These are phyloP conservation scores for Proterorhinus semilunaris DNA, from an alignment of 2,113 vertebrate species.

Conservation along the genomic window DNA sequence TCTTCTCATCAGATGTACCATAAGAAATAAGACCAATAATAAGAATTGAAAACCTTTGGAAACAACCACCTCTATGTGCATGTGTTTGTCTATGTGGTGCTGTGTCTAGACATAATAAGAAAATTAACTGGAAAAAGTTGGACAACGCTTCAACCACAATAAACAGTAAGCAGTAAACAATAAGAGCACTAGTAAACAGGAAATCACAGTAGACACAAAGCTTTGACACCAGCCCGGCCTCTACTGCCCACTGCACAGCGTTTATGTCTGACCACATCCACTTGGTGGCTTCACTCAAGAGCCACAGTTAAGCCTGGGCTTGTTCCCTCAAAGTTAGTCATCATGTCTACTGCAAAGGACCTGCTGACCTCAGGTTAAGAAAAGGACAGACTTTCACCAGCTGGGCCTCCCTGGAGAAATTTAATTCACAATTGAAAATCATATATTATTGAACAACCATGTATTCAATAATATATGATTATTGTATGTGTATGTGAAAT, in stretches of 20 bases:
- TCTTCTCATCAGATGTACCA: neutral
- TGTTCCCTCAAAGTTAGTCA: conserved; percentile 6
- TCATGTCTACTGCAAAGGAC: conserved; percentile 5
- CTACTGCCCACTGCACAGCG: conserved; percentile 44
- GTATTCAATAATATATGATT: too few species aligned
- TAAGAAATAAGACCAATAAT: neutral
- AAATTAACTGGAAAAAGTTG: conserved; percentile 29
- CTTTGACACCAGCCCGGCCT: conserved; percentile 39
- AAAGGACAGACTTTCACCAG: neutral
- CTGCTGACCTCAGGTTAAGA: neutral
- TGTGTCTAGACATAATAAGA: conserved; percentile 10
- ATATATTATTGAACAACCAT: too few species aligned
- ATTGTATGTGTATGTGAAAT: too few species aligned
- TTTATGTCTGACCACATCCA: conserved; percentile 65
- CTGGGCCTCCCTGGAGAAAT: too few species aligned
- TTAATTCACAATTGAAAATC: too few species aligned
- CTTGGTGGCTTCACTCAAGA: conserved; percentile 42
- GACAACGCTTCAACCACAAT: conserved; percentile 30
- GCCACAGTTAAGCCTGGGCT: conserved; percentile 28
- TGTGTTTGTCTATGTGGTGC: conserved; percentile 29
- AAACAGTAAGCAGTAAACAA: conserved; percentile 53
- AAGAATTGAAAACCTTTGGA: neutral
- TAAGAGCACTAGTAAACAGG: conserved; percentile 52
- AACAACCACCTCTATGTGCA: neutral
- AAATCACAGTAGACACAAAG: conserved; percentile 54